Conservation (phyloP, 2,888 invertebrate species). For the Lasioglossum villosulum region DNA sequence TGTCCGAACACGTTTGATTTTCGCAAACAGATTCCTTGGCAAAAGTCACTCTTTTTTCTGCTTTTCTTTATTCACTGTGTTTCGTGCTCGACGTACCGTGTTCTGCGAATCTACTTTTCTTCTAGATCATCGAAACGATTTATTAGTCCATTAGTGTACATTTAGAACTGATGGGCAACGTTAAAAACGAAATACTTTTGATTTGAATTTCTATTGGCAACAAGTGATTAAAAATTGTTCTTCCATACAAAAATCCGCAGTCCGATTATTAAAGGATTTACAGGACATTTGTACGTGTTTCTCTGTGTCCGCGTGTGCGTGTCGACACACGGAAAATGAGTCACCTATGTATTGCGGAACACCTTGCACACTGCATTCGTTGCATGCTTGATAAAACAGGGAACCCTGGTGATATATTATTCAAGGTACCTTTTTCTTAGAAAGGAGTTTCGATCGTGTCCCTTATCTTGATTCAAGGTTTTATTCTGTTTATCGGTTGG, state of each 20-base stretch:
- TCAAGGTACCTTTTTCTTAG: constrained; percentile 29
- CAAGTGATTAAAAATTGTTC: background rate
- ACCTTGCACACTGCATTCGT: constrained; percentile 26
- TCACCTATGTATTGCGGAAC: background rate
- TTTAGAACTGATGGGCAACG: background rate
- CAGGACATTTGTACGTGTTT: background rate
- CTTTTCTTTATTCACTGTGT: background rate
- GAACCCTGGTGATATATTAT: constrained; percentile 32
- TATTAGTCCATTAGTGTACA: background rate
- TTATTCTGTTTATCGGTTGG: constrained; percentile 27
- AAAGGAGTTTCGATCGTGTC: constrained; percentile 30
- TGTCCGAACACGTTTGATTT: background rate
- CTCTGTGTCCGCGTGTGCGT: background rate
- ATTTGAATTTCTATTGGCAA: background rate
- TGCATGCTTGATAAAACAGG: constrained; percentile 41
- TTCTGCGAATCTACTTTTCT: background rate
- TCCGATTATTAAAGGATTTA: background rate
- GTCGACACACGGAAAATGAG: background rate
- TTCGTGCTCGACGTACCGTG: background rate
- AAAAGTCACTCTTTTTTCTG: background rate
- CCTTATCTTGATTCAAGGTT: constrained; percentile 29
- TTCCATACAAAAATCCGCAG: background rate
- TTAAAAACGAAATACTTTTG: background rate
- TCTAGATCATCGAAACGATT: background rate
- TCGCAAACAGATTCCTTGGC: background rate